Conservation (phyloP, 2,797 vertebrate species). For the Melanotaenia trifasciata region DNA sequence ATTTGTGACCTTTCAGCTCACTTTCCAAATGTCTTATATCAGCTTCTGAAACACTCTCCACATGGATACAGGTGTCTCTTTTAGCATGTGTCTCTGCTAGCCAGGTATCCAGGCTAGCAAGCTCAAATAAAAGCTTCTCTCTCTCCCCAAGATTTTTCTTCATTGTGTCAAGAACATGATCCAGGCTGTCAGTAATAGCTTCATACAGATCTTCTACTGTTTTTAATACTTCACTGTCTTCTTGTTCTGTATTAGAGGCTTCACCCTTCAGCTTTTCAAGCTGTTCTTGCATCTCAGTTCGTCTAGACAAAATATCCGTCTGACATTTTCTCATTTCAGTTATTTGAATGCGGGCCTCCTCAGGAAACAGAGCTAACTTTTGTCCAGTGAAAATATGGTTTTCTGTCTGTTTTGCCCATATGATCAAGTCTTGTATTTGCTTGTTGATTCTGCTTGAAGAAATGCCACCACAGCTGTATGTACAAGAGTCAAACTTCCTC, state of each 20-base stretch:
- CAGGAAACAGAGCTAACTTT: slow-evolving; percentile 86
- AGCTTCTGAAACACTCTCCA: slow-evolving; percentile 63
- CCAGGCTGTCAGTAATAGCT: slow-evolving; percentile 78
- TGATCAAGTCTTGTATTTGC: slow-evolving; percentile 81
- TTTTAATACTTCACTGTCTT: slow-evolving; percentile 74
- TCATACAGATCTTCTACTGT: slow-evolving; percentile 83
- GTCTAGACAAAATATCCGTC: slow-evolving; percentile 78
- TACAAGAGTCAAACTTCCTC: slow-evolving; percentile 57
- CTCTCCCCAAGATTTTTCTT: slow-evolving; percentile 83
- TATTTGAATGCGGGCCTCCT: slow-evolving; percentile 85
- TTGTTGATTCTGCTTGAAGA: slow-evolving; percentile 73
- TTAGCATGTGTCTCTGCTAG: slow-evolving; percentile 73
- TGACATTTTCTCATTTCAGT: slow-evolving; percentile 81
- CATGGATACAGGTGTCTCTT: slow-evolving; percentile 61
- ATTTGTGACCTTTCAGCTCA: slow-evolving; percentile 68
- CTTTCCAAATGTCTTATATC: slow-evolving; percentile 75
- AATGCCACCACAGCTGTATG: slow-evolving; percentile 24
- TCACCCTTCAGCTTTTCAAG: slow-evolving; percentile 73
- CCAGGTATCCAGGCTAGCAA: slow-evolving; percentile 82
- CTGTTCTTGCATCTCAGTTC: slow-evolving; percentile 74
- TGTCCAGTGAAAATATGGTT: slow-evolving; percentile 68
- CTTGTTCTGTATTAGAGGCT: slow-evolving; percentile 55
- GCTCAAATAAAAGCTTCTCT: slow-evolving; percentile 78
- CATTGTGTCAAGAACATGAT: slow-evolving; percentile 81
- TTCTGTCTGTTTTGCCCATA: slow-evolving; percentile 85